Evolutionary conservation across 2,888 invertebrate genomes (phyloP).

Genomic region (Diarsia rubi): DNA sequence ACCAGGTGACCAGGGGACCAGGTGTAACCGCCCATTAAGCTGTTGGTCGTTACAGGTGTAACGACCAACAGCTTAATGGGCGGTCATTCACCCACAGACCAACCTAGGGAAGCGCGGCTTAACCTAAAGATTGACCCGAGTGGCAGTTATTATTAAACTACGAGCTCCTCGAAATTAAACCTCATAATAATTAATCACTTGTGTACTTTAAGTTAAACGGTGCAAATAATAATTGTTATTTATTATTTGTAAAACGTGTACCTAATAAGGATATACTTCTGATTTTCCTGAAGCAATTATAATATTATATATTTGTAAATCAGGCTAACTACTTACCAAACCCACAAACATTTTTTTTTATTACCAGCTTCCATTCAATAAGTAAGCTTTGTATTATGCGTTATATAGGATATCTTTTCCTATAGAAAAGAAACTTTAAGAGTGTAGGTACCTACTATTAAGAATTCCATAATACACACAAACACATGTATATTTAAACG

Average conservation of each 20-base stretch:
- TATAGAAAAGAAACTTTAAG: background rate
- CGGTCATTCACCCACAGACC: too few relatives aligned
- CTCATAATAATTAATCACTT: conserved; percentile 9
- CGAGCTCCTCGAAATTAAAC: too few relatives aligned
- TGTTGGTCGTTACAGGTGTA: too few relatives aligned
- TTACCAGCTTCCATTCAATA: background rate
- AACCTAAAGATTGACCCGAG: too few relatives aligned
- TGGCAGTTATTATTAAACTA: too few relatives aligned
- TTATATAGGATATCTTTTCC: background rate
- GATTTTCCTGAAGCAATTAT: conserved; percentile 40
- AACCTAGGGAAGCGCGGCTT: too few relatives aligned
- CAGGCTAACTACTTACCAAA: too few relatives aligned
- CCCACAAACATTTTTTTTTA: background rate
- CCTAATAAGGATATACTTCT: conserved; percentile 2
- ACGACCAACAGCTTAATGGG: too few relatives aligned
- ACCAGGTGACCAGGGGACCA: too few relatives aligned
- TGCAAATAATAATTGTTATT: background rate
- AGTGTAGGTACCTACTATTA: background rate
- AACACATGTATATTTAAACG: background rate
- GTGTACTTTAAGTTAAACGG: conserved; percentile 17
- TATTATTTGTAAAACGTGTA: background rate
- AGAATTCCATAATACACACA: background rate
- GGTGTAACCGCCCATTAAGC: too few relatives aligned
- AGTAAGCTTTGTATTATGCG: background rate
- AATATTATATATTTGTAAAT: background rate